A percentile compares a stretch with the other conserved stretches of the same genome.
phyloP scores from a whole-genome alignment of 2,888 invertebrate species.

The Liopterus haemorrhoidalis region DNA sequence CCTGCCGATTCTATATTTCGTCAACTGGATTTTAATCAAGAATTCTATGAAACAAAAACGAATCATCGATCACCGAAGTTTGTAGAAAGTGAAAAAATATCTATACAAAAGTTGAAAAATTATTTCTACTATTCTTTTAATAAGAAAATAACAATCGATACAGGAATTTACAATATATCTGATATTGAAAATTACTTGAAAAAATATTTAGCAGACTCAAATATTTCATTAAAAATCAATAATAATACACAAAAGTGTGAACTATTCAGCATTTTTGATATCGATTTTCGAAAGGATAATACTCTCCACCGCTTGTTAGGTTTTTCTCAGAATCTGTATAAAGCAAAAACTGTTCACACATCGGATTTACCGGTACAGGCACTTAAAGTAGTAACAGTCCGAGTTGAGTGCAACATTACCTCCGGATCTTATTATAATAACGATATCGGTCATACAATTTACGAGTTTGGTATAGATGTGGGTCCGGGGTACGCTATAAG shows the following conservation, averaged over 20 bases:
- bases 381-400: slow-evolving; percentile 26
- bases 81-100: too few relatives aligned
- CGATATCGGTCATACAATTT: slow-evolving; percentile 26
- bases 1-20: too few relatives aligned
- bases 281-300: slow-evolving; percentile 17
- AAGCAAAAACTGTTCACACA: slow-evolving; percentile 13
- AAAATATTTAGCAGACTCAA: too few relatives aligned
- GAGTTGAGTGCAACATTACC: slow-evolving; percentile 32
- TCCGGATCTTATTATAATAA: slow-evolving; percentile 29
- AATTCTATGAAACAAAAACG: too few relatives aligned
- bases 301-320: slow-evolving; percentile 25
- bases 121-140: too few relatives aligned
- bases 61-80: too few relatives aligned
- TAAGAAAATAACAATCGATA: too few relatives aligned
- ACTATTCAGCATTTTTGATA: slow-evolving; percentile 9
- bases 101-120: too few relatives aligned
- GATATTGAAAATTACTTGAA: too few relatives aligned
- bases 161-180: too few relatives aligned
- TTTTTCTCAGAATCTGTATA: slow-evolving; percentile 14
- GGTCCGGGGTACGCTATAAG: slow-evolving; percentile 29
- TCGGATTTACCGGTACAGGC: slow-evolving; percentile 29
- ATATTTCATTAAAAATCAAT: slow-evolving; percentile 11
- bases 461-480: slow-evolving; percentile 29
- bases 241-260: slow-evolving; percentile 22
- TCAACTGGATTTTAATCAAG: too few relatives aligned